Base-by-base conservation (phyloP, 2,797 vertebrate genomes). In the Ctenosaura bakeri region DNA sequence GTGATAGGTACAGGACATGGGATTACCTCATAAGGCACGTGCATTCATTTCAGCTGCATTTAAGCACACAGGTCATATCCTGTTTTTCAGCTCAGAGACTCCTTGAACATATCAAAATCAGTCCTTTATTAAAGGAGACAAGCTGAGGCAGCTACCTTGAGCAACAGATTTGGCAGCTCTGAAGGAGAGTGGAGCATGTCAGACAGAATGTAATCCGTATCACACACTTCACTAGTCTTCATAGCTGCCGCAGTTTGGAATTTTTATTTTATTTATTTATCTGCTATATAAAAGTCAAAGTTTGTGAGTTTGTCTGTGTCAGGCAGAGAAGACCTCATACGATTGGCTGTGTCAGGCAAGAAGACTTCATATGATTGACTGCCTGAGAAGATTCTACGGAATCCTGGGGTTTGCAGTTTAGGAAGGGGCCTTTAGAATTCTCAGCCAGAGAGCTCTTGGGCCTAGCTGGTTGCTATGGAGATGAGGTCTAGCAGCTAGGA, bases 1-100 rank as follows among this genome's bases (percentile, higher is more conserved):
- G 54, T 62, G 20, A 56, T 29, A 64, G 8, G 74, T 24, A 78
- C 38, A 46, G 64, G 76, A 22, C 69, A 74, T 24, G 78, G 78
- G 56, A 50, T 78, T 32, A 62, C 74, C 38, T 87, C 86, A 87
- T 42, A 64, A 74, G 54, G 84, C 20, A 54, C 50, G 54, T n/a
- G 42, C 13, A 22, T 71, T 74, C 32, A 54, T 35, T 56, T 35
- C 46, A 56, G 69, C n/a, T 54, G 50, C 24, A 18, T 78, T 87
- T 22, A 87, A 78, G n/a, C 38, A 50, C 74, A 78, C 74, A 78
- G 20, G 14, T 78, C 74, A 78, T 16, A 78, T 13, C 74, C 38
- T 38, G 16, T 59, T 50, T 87, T 73, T 66, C 35, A 6, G 66
- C 32, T 78, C 35, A n/a, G 24, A 78, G 76, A 32, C 52, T 50